Evolutionary conservation across 2,113 vertebrate genomes (phyloP).

Genomic region (Buteo buteo): DNA sequence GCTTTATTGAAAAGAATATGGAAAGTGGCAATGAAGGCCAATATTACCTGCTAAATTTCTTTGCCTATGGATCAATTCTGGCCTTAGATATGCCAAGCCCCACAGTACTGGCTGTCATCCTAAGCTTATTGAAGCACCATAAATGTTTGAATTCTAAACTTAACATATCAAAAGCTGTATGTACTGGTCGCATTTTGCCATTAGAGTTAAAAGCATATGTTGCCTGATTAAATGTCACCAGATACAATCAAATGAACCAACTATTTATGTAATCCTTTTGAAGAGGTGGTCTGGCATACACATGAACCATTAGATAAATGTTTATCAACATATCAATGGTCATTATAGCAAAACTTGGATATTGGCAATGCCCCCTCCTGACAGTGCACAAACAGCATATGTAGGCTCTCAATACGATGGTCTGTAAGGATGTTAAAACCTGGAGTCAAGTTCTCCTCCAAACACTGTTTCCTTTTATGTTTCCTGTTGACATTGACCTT

Average conservation of each 20-base stretch:
- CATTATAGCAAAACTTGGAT: background rate
- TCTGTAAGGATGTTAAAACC: background rate
- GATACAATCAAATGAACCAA: background rate
- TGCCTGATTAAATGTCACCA: background rate
- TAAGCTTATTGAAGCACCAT: background rate
- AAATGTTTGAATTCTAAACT: background rate
- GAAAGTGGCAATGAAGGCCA: background rate
- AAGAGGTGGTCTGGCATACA: background rate
- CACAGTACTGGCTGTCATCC: background rate
- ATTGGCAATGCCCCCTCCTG: background rate
- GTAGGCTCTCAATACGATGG: background rate
- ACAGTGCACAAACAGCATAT: background rate
- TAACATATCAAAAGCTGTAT: background rate
- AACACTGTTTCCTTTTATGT: background rate
- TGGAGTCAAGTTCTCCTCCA: background rate
- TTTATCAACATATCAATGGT: background rate
- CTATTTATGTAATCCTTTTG: background rate
- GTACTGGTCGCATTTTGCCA: background rate
- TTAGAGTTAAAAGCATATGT: background rate
- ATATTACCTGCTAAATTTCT: background rate
- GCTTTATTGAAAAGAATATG: background rate
- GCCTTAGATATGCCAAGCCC: background rate
- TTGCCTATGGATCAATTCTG: background rate
- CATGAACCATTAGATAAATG: background rate
- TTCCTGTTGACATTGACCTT: background rate